Conservation (phyloP, 2,888 invertebrate species). For the Beris chalybata region DNA sequence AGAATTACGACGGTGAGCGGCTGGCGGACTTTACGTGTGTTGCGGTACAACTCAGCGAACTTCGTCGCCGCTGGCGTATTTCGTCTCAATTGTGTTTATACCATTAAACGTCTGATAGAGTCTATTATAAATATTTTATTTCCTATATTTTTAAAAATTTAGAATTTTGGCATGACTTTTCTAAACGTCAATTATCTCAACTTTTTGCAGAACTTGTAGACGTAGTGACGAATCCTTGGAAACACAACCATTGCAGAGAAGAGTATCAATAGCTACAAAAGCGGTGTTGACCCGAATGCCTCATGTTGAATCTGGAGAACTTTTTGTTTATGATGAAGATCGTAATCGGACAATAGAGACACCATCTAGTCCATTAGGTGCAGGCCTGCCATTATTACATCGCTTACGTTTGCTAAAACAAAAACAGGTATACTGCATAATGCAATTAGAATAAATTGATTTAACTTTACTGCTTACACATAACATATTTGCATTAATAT, state of each 20-base stretch:
- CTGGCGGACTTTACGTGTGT: no score
- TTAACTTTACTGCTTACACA: no score
- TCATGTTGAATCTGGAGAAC: constrained; percentile 72
- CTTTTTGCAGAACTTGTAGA: constrained; percentile 43
- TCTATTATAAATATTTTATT: no score
- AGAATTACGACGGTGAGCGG: no score
- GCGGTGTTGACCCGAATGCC: constrained; percentile 73
- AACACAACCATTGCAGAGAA: constrained; percentile 62
- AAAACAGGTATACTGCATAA: constrained; percentile 65
- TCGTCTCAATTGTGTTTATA: no score
- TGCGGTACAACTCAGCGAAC: no score
- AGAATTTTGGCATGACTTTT: no score
- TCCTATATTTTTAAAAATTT: no score
- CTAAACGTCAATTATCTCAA: neutral
- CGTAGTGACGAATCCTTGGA: constrained; percentile 68
- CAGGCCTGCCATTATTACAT: constrained; percentile 78
- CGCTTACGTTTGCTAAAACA: constrained; percentile 80
- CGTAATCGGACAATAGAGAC: constrained; percentile 60
- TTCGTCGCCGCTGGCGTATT: no score
- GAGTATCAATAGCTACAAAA: constrained; percentile 58
- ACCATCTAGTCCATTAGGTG: constrained; percentile 73
- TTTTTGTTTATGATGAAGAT: constrained; percentile 59
- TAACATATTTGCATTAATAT: no score
- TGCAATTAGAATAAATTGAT: no score
- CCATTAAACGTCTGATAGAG: no score